Base-by-base conservation (phyloP, 2,888 invertebrate genomes). In the Mystacides longicornis region DNA sequence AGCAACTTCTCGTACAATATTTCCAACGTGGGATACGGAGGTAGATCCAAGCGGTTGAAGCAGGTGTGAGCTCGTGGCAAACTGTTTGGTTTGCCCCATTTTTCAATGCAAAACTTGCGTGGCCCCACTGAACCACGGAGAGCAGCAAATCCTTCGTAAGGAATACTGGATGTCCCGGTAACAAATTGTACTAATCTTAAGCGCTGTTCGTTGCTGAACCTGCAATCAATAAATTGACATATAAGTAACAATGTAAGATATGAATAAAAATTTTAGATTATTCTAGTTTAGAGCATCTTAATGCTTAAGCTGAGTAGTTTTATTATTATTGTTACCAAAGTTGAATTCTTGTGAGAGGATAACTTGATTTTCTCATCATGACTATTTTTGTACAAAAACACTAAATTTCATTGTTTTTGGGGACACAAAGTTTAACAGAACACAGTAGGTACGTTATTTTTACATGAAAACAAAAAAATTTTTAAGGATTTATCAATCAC, bases 81-180 rank as follows among this genome's bases (percentile, higher is more conserved):
- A 65, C 93, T 93, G 70, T 93, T 92, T 27, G 91, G 88, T 69
- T 93, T 89, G 60, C 96, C 96, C 95, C 95, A 96, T 69, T 95
- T 94, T 72, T 97, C 96, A 64, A 96, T 90, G 75, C 95, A 96
- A 77, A 96, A 97, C 65, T 94, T 89, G 16, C 96, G 81, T 37
- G 95, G 95, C 1, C 97, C 97, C 46, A 94, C 95, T 5, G 93
- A 94, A 54, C 98, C 98, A 43, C 97, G 81, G 55, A 98, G 75
- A 2, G 96, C 96, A 0, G 93, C 81, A 75, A 98, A 98, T 1
- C 98, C 98, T 71, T 98, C 97, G 71, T 94, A 97, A 0, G 98
- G 98, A 66, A 98, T 93, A 65, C 94, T 95, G 0, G 96, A 95
- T 0, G 97, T 97, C 45, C 98, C 98, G 7, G 98, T 98, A 59